phyloP scores from a whole-genome alignment of 2,888 invertebrate species.

The Raillietiella orientalis region DNA sequence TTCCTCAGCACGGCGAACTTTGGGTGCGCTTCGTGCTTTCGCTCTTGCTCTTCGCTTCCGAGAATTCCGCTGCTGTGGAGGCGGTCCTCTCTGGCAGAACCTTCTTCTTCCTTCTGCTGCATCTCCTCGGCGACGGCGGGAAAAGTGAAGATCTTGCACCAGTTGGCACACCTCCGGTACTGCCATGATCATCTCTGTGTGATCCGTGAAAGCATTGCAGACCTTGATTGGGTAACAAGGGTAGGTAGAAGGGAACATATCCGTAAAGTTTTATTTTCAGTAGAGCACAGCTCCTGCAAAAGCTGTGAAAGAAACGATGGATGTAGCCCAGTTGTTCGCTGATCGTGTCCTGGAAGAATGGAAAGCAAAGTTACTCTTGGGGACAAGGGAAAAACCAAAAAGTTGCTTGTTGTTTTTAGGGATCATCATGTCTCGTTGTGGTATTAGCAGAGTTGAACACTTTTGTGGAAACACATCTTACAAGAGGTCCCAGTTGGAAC shows the following conservation, averaged over 20 bases:
- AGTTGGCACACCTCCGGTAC: too few species aligned
- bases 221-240: slow-evolving; percentile 80
- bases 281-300: slow-evolving; percentile 69
- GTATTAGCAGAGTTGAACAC: slow-evolving; percentile 68
- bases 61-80: too few species aligned
- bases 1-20: too few species aligned
- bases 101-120: too few species aligned
- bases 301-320: slow-evolving; percentile 90
- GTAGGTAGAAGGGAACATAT: slow-evolving; percentile 3
- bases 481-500: slow-evolving; percentile 83
- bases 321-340: slow-evolving; percentile 89
- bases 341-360: slow-evolving; percentile 92
- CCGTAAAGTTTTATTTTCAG: slow-evolving; percentile 8
- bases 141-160: too few species aligned
- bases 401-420: slow-evolving; percentile 11
- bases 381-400: neutral
- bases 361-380: slow-evolving; percentile 46
- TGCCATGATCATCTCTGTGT: slow-evolving; percentile 92
- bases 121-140: too few species aligned
- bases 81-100: too few species aligned
- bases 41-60: too few species aligned
- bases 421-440: slow-evolving; percentile 85
- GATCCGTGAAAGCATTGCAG: slow-evolving; percentile 80
- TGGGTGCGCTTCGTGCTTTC: too few species aligned
- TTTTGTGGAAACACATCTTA: slow-evolving; percentile 76